Base-by-base conservation (phyloP, 2,113 vertebrate genomes). In the Fulmarus glacialis region DNA sequence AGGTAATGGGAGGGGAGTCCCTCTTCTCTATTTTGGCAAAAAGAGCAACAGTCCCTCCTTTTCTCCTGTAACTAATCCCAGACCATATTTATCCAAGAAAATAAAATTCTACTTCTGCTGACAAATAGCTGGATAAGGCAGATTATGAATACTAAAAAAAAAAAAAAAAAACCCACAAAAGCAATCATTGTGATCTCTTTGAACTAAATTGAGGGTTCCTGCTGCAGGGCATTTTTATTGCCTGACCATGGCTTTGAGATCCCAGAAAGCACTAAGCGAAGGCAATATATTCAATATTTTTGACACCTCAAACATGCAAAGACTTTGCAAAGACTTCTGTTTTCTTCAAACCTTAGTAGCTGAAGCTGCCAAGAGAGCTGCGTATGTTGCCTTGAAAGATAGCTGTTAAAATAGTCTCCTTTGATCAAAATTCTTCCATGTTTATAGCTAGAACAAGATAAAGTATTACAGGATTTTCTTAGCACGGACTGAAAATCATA, bases 341-440 rank as follows among this genome's bases (percentile, higher is more conserved):
- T 88, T 83, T 68, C 92, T 89, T 91, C 74, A 4, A 38, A 58
- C 29, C 59, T 58, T 67, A 47, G 22, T 47, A 87, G 78, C 36
- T 78, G 74, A 88, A 81, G 70, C 84, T 96, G 81, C 85, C 81
- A 88, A 74, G 71, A 82, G 55, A 95, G 59, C 87, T 80, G 90
- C 77, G 82, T 71, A 72, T 58, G 59, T 79, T 96, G 71, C 55
- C 92, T 63, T 80, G 75, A 93, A 94, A 92, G 91, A 89, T 82
- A 97, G 81, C 93, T 95, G 96, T 93, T 97, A 94, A 95, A 96
- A 95, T 45, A 92, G 62, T 22, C 52, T 53, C 83, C 88, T 95
- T 96, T 88, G 89, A 95, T 94, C 91, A 87, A 58, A 91, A 93
- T 77, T 88, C 75, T 90, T 92, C 91, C 66, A 75, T 20, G 75